Percentiles rank a stretch among this genome's conserved stretches.
Conservation (phyloP, 2,113 vertebrate species). For the Buteo buteo region DNA sequence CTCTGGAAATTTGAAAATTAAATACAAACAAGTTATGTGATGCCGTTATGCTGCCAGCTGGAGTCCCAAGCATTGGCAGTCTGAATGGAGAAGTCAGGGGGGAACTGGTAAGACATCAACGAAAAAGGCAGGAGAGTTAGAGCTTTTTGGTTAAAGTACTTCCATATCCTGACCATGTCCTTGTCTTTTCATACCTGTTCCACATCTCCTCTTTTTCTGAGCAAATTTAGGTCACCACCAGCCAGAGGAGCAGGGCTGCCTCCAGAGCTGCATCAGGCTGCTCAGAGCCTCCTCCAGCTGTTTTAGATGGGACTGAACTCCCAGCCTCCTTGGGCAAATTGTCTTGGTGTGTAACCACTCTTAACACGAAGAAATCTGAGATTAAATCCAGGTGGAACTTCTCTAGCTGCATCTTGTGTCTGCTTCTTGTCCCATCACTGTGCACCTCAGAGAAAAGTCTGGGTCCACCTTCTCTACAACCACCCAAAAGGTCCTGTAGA, state of each 20-base stretch:
- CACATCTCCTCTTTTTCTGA: background rate
- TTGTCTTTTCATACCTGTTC: background rate
- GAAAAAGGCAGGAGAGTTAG: background rate
- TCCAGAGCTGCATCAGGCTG: background rate
- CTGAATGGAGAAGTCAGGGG: background rate
- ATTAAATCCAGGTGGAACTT: background rate
- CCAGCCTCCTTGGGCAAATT: background rate
- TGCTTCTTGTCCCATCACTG: background rate
- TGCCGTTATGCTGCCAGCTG: background rate
- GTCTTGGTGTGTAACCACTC: rapidly evolving
- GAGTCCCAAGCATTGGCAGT: background rate
- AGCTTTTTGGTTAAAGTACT: background rate
- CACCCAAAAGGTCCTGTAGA: background rate
- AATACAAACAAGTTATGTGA: background rate
- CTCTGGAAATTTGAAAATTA: background rate
- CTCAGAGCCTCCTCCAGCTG: background rate
- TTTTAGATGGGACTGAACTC: background rate
- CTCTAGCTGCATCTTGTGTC: background rate
- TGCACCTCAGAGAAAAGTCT: background rate
- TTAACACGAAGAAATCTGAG: background rate
- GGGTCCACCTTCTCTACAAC: background rate
- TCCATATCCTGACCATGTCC: background rate
- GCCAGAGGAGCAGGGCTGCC: background rate
- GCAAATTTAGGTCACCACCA: background rate
- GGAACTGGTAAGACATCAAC: background rate